These are phyloP conservation scores for Neotoxoptera formosana DNA, from an alignment of 1,140 invertebrate genomes.

Conservation along the genomic window DNA sequence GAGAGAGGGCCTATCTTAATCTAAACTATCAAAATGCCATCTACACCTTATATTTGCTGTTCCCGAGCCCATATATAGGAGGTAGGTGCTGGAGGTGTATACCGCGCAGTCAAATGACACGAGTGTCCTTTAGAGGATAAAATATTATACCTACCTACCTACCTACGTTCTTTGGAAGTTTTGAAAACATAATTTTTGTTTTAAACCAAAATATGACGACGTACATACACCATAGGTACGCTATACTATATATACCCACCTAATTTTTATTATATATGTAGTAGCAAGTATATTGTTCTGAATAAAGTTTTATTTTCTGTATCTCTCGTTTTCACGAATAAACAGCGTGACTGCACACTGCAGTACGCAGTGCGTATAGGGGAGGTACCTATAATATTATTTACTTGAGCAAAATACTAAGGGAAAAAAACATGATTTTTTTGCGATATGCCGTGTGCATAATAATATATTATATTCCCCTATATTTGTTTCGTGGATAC, in stretches of 20 bases:
- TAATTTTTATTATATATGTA: constrained; percentile 14
- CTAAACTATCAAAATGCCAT: constrained; percentile 14
- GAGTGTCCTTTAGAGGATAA: background rate
- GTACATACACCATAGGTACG: too few species aligned
- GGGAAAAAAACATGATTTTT: background rate
- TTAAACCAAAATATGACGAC: constrained; percentile 6
- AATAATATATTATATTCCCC: background rate
- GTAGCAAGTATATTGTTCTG: background rate
- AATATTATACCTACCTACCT: too few species aligned
- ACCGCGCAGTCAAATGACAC: background rate
- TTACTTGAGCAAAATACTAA: background rate
- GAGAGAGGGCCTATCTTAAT: background rate
- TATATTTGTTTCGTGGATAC: background rate
- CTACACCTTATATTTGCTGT: background rate
- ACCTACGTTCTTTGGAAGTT: background rate
- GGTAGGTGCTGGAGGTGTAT: background rate
- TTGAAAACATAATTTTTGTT: constrained; percentile 14
- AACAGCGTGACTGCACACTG: background rate
- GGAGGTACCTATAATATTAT: too few species aligned
- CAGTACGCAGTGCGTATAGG: too few species aligned
- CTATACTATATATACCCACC: background rate
- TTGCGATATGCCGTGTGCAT: background rate
- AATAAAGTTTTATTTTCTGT: constrained; percentile 14
- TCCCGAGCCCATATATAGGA: background rate
- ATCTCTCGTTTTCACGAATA: background rate